These are phyloP conservation scores for Trinectes maculatus DNA, from an alignment of 2,113 vertebrate genomes.

Conservation along the genomic window DNA sequence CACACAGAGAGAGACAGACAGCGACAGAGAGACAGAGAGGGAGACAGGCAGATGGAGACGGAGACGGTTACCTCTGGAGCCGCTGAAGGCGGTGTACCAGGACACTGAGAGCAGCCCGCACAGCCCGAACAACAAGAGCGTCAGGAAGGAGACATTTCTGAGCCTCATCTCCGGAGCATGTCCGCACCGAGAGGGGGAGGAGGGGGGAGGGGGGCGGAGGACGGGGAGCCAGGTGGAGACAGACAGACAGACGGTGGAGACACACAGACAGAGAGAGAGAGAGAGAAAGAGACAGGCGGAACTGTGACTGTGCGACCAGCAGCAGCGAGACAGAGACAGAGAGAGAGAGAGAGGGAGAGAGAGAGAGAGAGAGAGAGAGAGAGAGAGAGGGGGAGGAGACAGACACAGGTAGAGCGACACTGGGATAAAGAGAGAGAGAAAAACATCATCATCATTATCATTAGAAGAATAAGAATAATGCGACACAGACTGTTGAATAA, in stretches of 20 bases:
- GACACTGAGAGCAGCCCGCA: constrained; percentile 95
- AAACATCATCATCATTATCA: no score
- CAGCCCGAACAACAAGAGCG: constrained; percentile 92
- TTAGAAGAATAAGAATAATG: no score
- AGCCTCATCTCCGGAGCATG: constrained; percentile 92
- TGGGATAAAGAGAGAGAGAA: constrained; percentile 2
- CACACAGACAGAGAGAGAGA: not conserved
- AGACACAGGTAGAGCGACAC: constrained; percentile 2
- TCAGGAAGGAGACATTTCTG: constrained; percentile 94
- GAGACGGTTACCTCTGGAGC: constrained; percentile 88
- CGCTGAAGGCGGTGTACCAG: constrained; percentile 97
- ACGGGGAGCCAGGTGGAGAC: constrained; percentile 3
- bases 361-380: not conserved
- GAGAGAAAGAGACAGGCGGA: constrained; percentile 27
- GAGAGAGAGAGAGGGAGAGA: not conserved
- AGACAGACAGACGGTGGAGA: constrained; percentile 6
- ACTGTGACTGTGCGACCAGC: constrained; percentile 31
- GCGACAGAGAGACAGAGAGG: not conserved
- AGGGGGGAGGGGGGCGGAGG: constrained; percentile 24
- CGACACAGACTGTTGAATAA: no score
- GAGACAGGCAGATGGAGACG: not conserved
- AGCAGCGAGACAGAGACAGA: constrained; percentile 7
- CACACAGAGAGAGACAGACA: not conserved
- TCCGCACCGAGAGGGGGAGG: constrained; percentile 74
- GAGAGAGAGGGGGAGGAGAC: not conserved